A percentile compares a stretch with the other conserved stretches of the same genome.
These are phyloP conservation scores for Poecilia latipinna DNA, from an alignment of 2,113 vertebrate species.

Conservation along the genomic window DNA sequence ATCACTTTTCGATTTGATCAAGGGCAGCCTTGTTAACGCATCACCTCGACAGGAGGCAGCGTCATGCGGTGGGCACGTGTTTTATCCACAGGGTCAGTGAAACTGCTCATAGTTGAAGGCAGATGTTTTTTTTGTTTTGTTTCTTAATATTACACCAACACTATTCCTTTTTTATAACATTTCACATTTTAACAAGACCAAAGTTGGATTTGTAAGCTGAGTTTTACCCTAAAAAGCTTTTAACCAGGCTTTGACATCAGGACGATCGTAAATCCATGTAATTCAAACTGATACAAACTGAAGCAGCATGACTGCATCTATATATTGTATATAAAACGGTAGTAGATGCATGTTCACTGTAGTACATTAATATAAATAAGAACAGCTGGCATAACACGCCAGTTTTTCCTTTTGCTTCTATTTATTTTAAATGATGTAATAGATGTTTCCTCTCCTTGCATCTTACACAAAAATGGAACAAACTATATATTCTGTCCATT, in stretches of 20 bases:
- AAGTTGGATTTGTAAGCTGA: no score
- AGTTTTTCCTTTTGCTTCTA: background rate
- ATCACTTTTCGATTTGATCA: background rate
- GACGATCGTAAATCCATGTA: background rate
- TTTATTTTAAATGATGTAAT: background rate
- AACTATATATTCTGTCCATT: background rate
- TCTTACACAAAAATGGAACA: slow-evolving; percentile 7
- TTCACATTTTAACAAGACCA: no score
- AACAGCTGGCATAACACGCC: background rate
- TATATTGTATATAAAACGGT: background rate
- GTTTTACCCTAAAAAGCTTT: background rate
- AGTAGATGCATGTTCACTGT: background rate
- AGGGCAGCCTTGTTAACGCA: no score
- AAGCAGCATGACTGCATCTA: background rate
- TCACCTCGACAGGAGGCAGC: no score
- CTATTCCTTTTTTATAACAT: no score
- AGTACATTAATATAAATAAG: background rate
- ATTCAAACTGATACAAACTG: background rate
- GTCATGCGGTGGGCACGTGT: background rate
- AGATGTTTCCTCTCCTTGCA: background rate
- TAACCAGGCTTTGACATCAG: background rate
- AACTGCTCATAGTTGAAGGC: background rate
- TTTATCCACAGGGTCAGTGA: background rate
- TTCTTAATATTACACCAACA: background rate
- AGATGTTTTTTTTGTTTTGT: background rate